Base-by-base conservation (phyloP, 2,888 invertebrate species). In the Coremacera marginata region DNA sequence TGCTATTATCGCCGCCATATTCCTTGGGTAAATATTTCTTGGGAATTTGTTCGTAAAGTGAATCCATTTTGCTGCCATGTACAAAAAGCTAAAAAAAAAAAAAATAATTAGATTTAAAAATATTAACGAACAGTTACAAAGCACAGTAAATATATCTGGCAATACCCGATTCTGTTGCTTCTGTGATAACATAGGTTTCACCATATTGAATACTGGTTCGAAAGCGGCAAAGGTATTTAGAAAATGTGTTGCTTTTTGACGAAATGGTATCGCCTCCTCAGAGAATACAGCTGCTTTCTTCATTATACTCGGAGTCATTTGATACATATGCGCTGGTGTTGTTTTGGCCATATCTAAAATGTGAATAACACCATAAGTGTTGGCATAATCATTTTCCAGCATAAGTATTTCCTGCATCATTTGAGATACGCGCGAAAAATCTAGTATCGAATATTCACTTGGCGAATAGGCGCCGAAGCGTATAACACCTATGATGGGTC, bases 131-230 rank as follows among this genome's bases (percentile, higher is more conserved):
- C 25, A 9, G 27, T 2, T 7, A 14, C 2, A 44, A 14, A 52
- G n/a, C 52, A 62, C 22, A 25, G 34, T 0, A 7, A 34, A 70
- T 51, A 62, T 63, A 49, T 37, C 31, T 27, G 14, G 86, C 90
- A 88, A n/a, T 89, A 93, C 93, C 83, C 93, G 88, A 71, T 90
- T 90, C 82, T 91, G 91, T 82, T 92, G 88, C 85, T 94, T 94
- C 74, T 92, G 91, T 52, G 91, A 91, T 85, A 93, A 87, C 84
- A 94, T 91, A 16, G 90, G 87, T 82, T 91, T 92, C n/a, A 93
- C 87, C 77, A 93, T 88, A 65, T 90, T 90, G 80, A 91, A 93
- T 0, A 92, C 87, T 0, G 90, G 89, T 78, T 93, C 92, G 79
- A 93, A 92, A 3, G 92, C 91, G 0, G 89, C 70, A 0, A 93